Evolutionary conservation across 2,113 vertebrate genomes (phyloP), one percentile per base, ranked within the genome.

Genomic region (Channa maculata): DNA sequence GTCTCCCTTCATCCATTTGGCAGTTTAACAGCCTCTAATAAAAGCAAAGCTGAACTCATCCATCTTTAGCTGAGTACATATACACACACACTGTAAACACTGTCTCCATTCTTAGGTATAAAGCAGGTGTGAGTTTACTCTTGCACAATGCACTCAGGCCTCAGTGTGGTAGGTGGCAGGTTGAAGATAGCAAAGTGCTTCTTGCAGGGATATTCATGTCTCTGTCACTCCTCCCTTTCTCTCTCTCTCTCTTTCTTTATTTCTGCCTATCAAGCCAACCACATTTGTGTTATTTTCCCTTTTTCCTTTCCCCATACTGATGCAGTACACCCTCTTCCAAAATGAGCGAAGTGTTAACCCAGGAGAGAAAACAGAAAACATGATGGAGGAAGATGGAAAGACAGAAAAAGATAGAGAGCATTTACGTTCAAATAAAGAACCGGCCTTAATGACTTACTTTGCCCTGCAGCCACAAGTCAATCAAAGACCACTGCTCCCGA

Each of bases 391-490:
- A 75, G 72, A 72, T 52, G 65, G 62, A 66, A 41, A 69, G 48
- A 43, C 8, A 64, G 60, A 58, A 3, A 54, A 49, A 75, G 53
- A 48, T 72, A 74, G 67, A 65, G 52, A 81, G 65, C 80, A 86
- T 92, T 88, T 81, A 87, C 8, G 43, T 82, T 66, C 83, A 87
- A 88, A 88, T 83, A 88, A 88, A 92, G 79, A 90, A 74, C 83
- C 81, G 52, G 77, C 73, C 84, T 90, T 88, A 91, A 92, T 91
- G 91, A 92, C 91, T 91, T 86, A 92, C 82, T 85, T 70, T 82
- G 85, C 87, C 86, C 83, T 71, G 61, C 57, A 84, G 90, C 87
- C 71, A 87, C 70, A 61, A 83, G 72, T 86, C 85, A 88, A 87
- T 91, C 83, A 81, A 64, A 88, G 75, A 58, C 54, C 86, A 73